Conservation (phyloP, 2,797 vertebrate genomes). For the Characodon lateralis region DNA sequence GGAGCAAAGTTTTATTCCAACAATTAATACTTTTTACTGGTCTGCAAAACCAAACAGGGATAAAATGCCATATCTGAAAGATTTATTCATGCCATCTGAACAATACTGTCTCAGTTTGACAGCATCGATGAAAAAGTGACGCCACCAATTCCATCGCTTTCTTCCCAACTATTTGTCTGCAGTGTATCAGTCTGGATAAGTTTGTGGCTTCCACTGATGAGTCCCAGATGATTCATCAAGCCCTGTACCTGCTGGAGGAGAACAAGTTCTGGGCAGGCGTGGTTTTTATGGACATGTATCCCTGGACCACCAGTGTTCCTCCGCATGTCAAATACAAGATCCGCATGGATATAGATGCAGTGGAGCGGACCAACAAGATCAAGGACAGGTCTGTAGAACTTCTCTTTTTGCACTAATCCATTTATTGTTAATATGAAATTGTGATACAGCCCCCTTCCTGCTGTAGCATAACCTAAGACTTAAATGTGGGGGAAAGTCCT, state of each 20-base stretch:
- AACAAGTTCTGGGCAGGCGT: conserved; percentile 94
- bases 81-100: neutral
- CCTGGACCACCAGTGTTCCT: conserved; percentile 82
- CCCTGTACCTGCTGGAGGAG: conserved; percentile 88
- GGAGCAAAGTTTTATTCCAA: neutral
- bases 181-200: conserved; percentile 95
- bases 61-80: neutral
- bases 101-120: neutral
- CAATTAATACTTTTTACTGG: neutral
- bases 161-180: conserved; percentile 4
- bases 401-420: neutral
- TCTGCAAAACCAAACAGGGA: neutral
- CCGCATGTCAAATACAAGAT: conserved; percentile 92
- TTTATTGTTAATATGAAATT: neutral
- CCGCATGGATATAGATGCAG: conserved; percentile 93
- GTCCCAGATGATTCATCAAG: conserved; percentile 84
- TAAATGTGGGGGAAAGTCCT: neutral
- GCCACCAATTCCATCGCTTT: neutral
- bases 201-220: conserved; percentile 89
- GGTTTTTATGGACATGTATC: conserved; percentile 86
- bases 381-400: conserved; percentile 87
- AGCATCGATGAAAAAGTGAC: neutral
- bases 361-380: conserved; percentile 95
- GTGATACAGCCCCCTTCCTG: neutral
- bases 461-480: too few species aligned